These are phyloP conservation scores for Gobio occitaniae DNA, from an alignment of 2,797 vertebrate species.

Conservation along the genomic window DNA sequence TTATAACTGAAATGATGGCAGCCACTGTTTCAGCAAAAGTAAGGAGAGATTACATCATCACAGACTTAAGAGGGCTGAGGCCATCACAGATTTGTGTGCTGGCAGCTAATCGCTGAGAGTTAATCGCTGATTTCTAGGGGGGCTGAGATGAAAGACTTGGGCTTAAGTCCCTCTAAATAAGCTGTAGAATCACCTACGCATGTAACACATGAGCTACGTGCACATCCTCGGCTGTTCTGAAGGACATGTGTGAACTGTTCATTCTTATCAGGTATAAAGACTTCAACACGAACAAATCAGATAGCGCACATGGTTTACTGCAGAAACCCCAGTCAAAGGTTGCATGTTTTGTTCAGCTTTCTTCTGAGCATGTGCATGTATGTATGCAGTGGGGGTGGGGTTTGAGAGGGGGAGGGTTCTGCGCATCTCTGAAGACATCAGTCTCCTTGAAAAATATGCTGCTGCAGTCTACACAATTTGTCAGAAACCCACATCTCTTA, in stretches of 20 bases:
- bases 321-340: background rate
- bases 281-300: background rate
- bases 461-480: background rate
- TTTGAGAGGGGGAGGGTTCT: background rate
- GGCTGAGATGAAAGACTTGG: constrained; percentile 22
- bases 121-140: constrained; percentile 26
- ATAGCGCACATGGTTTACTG: background rate
- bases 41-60: constrained; percentile 24
- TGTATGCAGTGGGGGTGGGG: background rate
- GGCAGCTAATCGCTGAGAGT: constrained; percentile 32
- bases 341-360: constrained; percentile 15
- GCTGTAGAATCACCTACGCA: constrained; percentile 20
- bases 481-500: background rate
- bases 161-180: constrained; percentile 1
- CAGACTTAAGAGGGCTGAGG: constrained; percentile 14
- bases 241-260: background rate
- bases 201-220: background rate
- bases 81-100: constrained; percentile 17
- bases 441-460: constrained; percentile 1
- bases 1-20: background rate
- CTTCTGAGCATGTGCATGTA: background rate
- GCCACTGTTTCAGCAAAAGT: background rate
- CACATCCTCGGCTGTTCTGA: constrained; percentile 10
- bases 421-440: constrained; percentile 7
- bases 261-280: background rate